Percentiles rank a stretch among this genome's conserved stretches.
These are phyloP conservation scores for Nothobranchius furzeri DNA, from an alignment of 2,113 vertebrate species.

Conservation along the genomic window DNA sequence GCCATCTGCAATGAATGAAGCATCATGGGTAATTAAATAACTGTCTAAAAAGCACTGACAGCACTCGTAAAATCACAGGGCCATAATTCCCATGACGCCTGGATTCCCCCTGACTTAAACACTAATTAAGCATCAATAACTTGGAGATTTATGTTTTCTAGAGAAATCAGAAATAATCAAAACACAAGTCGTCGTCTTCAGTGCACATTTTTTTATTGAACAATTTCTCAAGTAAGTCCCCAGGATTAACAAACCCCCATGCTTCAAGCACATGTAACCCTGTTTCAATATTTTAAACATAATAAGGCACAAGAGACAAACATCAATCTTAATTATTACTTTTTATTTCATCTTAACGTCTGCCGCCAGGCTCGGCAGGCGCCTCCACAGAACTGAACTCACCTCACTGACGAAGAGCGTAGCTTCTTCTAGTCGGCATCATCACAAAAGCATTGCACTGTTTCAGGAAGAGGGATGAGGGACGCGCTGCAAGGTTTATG, in stretches of 20 bases:
- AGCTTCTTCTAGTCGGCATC: slow-evolving; percentile 30
- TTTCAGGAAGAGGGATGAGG: slow-evolving; percentile 20
- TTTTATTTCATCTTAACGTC: slow-evolving; percentile 2
- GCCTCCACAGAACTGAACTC: slow-evolving; percentile 14
- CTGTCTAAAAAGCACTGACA: slow-evolving; percentile 52
- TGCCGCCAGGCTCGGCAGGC: slow-evolving; percentile 10
- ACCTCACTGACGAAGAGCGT: slow-evolving; percentile 29
- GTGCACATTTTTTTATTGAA: slow-evolving; percentile 15
- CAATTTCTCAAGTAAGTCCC: neutral
- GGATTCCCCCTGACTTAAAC: slow-evolving; percentile 50
- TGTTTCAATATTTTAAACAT: neutral
- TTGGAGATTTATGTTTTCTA: slow-evolving; percentile 8
- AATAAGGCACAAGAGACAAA: neutral
- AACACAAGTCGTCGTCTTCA: neutral
- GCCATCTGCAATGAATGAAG: slow-evolving; percentile 63
- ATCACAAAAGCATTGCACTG: slow-evolving; percentile 18
- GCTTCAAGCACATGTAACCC: slow-evolving; percentile 17
- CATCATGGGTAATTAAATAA: slow-evolving; percentile 71
- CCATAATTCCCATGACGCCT: slow-evolving; percentile 60
- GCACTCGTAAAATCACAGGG: slow-evolving; percentile 61
- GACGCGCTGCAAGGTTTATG: slow-evolving; percentile 19
- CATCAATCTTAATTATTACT: neutral
- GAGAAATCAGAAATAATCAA: slow-evolving; percentile 25
- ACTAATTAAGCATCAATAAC: slow-evolving; percentile 63
- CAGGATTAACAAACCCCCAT: neutral